Conservation (phyloP, 2,797 vertebrate genomes). For the Morus bassanus region DNA sequence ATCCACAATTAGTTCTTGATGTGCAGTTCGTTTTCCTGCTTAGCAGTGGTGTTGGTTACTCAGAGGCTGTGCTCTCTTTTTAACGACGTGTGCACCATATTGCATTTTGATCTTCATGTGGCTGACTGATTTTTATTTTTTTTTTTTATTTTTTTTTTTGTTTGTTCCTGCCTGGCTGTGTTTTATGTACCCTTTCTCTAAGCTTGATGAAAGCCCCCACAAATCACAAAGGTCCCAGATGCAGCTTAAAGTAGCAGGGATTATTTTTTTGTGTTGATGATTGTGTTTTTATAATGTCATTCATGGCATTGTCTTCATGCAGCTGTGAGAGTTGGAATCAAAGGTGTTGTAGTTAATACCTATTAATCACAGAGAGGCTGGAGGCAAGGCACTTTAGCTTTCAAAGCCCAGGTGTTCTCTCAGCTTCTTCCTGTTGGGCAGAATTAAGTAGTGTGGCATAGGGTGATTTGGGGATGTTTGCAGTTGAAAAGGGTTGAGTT, state of each 20-base stretch:
- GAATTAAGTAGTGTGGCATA: neutral
- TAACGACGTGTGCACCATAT: fast-evolving
- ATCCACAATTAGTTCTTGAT: neutral
- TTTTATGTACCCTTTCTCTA: neutral
- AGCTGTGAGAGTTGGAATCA: neutral
- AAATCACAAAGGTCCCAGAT: neutral
- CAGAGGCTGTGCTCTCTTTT: neutral
- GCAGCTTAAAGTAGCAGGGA: neutral
- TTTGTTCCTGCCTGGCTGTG: neutral
- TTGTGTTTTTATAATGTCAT: neutral
- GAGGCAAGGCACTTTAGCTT: neutral
- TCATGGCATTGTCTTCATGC: neutral
- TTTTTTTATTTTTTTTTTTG: neutral
- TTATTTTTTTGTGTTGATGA: neutral
- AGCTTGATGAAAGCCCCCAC: neutral
- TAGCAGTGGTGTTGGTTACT: neutral
- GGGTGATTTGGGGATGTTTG: neutral
- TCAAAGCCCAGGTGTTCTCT: neutral
- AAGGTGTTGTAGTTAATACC: conserved; percentile 12
- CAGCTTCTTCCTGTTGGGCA: neutral
- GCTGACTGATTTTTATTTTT: neutral
- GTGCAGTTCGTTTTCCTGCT: neutral
- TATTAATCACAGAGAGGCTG: neutral
- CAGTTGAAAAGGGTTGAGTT: neutral
- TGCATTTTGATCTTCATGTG: neutral